phyloP scores from a whole-genome alignment of 2,797 vertebrate species.

The Gymnopithys bicolor region DNA sequence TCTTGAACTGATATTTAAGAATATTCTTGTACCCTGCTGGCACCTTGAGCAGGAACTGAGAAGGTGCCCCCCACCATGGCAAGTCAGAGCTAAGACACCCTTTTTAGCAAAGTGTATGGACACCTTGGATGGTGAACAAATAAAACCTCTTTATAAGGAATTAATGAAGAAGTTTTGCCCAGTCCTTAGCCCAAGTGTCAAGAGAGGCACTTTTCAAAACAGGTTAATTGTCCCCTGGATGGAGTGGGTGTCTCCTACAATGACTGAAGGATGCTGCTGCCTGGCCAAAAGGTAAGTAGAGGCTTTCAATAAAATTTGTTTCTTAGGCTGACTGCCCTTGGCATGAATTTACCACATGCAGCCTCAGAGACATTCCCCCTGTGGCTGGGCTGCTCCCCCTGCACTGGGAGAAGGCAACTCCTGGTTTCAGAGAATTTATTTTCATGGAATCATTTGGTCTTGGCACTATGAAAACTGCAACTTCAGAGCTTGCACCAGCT shows the following conservation, averaged over 20 bases:
- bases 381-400: not conserved
- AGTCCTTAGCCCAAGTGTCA: not conserved
- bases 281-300: not conserved
- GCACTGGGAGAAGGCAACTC: not conserved
- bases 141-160: not conserved
- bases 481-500: not conserved
- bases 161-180: not conserved
- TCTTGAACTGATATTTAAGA: not conserved
- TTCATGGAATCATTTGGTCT: not conserved
- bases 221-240: not conserved
- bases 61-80: not conserved
- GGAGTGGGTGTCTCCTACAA: not conserved
- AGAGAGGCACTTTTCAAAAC: not conserved
- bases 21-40: not conserved
- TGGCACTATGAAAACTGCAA: not conserved
- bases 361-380: not conserved
- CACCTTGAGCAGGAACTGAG: not conserved
- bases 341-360: not conserved
- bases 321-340: accelerated
- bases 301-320: not conserved
- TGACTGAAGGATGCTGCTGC: not conserved
- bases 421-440: not conserved
- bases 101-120: not conserved
- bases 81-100: not conserved
- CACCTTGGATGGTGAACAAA: not conserved